These are phyloP conservation scores for Chloroceryle amazona DNA, from an alignment of 2,797 vertebrate species.

Conservation along the genomic window DNA sequence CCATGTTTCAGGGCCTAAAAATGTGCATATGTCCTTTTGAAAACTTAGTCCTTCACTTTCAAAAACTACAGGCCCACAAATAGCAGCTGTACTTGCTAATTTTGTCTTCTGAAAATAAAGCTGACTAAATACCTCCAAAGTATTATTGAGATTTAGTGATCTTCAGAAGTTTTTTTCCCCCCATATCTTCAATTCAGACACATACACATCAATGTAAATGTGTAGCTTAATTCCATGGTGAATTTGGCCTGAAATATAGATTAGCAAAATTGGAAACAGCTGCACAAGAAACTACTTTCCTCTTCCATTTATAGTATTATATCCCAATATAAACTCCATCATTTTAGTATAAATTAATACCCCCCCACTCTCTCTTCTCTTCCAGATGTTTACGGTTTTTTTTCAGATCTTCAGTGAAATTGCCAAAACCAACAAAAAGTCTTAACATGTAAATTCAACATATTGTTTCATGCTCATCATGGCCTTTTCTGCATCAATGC, in stretches of 20 bases:
- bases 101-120: constrained; percentile 69
- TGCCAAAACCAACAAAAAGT: constrained; percentile 85
- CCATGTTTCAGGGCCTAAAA: constrained; percentile 44
- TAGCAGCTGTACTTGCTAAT: constrained; percentile 69
- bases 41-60: constrained; percentile 56
- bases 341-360: constrained; percentile 77
- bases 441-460: constrained; percentile 86
- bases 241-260: constrained; percentile 86
- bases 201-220: constrained; percentile 77
- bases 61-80: constrained; percentile 56
- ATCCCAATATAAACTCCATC: constrained; percentile 86
- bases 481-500: constrained; percentile 83
- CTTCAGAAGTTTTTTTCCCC: constrained; percentile 36
- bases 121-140: constrained; percentile 67
- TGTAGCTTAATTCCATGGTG: constrained; percentile 76
- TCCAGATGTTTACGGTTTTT: constrained; percentile 86
- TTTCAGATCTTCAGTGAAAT: constrained; percentile 83
- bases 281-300: constrained; percentile 85
- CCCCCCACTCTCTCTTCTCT: constrained; percentile 66
- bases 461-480: constrained; percentile 86
- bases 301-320: constrained; percentile 87
- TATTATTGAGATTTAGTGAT: constrained; percentile 49
- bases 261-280: constrained; percentile 88
- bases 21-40: constrained; percentile 44
- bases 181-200: constrained; percentile 72